Percentiles rank a stretch among this genome's conserved stretches.
Conservation (phyloP, 64 coral and sea anemone species). For the Porites lutea region DNA sequence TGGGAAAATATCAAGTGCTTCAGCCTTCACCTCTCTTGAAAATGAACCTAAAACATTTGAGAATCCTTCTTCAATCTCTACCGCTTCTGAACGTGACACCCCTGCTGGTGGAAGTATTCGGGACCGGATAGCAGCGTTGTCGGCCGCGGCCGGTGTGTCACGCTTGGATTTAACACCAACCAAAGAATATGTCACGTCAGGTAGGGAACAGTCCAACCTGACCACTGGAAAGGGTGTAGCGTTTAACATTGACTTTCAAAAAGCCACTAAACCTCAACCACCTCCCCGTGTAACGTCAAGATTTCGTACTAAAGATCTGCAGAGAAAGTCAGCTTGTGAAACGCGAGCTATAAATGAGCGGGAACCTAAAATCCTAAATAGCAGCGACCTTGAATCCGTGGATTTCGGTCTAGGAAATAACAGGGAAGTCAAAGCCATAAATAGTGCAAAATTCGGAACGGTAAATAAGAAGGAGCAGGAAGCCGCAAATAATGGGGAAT, state of each 20-base stretch:
- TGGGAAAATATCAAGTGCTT: neutral
- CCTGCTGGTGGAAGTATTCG: conserved; percentile 19
- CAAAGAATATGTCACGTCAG: neutral
- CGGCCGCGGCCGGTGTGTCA: conserved; percentile 8
- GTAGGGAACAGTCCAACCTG: neutral
- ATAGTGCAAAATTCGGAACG: neutral
- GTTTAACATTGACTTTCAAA: conserved; percentile 15
- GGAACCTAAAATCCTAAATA: too few relatives aligned
- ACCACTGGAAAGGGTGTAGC: neutral
- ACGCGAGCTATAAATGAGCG: neutral
- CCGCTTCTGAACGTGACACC: neutral
- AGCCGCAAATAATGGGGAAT: neutral
- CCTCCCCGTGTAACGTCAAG: conserved; percentile 14
- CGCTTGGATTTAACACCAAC: neutral
- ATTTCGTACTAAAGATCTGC: neutral
- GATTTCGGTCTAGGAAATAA: too few relatives aligned
- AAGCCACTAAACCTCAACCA: neutral
- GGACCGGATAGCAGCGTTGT: conserved; percentile 31
- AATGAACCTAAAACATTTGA: neutral
- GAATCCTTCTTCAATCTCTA: neutral
- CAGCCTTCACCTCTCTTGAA: too few relatives aligned
- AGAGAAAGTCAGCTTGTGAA: neutral
- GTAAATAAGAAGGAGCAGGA: neutral
- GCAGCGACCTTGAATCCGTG: neutral
- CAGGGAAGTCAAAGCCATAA: neutral